Conservation (phyloP, 2,797 vertebrate species). For the Delichon dasypus region DNA sequence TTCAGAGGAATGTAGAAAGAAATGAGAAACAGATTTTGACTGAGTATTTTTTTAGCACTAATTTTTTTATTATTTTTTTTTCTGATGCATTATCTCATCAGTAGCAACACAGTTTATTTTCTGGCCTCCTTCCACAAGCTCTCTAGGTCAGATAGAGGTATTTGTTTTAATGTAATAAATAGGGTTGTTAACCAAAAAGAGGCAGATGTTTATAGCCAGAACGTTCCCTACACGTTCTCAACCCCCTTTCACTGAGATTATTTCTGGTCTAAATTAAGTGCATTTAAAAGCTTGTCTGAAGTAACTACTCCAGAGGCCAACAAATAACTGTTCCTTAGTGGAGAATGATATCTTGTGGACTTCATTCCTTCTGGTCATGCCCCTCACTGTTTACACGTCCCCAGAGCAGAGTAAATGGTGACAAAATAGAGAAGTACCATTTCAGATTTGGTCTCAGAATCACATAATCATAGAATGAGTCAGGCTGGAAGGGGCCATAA, state of each 20-base stretch:
- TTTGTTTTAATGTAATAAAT: slow-evolving; percentile 58
- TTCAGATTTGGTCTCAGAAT: background rate
- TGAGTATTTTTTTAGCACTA: background rate
- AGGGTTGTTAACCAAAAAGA: slow-evolving; percentile 6
- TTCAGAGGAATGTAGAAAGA: background rate
- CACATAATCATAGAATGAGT: background rate
- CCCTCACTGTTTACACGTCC: background rate
- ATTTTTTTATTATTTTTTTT: background rate
- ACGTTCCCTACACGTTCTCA: background rate
- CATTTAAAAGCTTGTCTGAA: slow-evolving; percentile 11
- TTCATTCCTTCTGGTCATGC: background rate
- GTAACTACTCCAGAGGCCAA: background rate
- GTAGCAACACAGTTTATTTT: slow-evolving; percentile 46
- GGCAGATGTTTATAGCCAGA: slow-evolving; percentile 22
- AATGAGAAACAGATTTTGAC: slow-evolving; percentile 27
- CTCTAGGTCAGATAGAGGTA: slow-evolving; percentile 9
- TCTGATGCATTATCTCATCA: background rate
- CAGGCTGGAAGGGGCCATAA: background rate
- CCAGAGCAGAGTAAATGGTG: background rate
- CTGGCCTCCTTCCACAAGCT: slow-evolving; percentile 37
- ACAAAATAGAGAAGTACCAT: background rate
- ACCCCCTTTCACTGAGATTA: background rate
- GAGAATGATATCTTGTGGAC: background rate
- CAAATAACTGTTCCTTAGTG: background rate
- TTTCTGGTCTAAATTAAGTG: slow-evolving; percentile 26